Percentiles rank a stretch among this genome's conserved stretches.
These are phyloP conservation scores for Sinocyclocheilus anshuiensis DNA, from an alignment of 2,113 vertebrate genomes.

Conservation along the genomic window DNA sequence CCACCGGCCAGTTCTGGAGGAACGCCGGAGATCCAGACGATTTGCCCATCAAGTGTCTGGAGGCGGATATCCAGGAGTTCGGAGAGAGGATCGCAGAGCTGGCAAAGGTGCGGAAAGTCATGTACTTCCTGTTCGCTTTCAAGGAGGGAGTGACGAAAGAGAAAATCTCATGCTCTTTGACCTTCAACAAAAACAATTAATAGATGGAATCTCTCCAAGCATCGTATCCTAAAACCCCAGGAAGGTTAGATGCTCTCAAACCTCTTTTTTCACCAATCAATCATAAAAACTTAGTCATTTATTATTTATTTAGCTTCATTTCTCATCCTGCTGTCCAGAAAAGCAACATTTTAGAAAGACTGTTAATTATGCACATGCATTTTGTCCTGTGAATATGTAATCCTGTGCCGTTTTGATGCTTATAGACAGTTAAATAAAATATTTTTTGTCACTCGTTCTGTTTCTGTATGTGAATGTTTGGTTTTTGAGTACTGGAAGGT, in stretches of 20 bases:
- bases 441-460: too few species aligned
- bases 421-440: too few species aligned
- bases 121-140: conserved; percentile 91
- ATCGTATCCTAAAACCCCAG: not conserved
- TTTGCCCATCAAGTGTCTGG: conserved; percentile 79
- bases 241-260: not conserved
- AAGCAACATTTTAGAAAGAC: too few species aligned
- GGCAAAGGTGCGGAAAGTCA: conserved; percentile 90
- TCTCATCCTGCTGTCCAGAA: too few species aligned
- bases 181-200: conserved; percentile 73
- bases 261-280: too few species aligned
- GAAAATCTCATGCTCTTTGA: conserved; percentile 79
- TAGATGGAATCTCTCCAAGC: not conserved
- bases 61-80: conserved; percentile 91
- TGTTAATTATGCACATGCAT: too few species aligned
- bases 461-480: too few species aligned
- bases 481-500: too few species aligned
- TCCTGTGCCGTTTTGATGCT: too few species aligned
- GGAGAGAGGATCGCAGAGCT: conserved; percentile 89
- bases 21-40: conserved; percentile 69
- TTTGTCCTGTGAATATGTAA: too few species aligned
- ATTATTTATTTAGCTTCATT: too few species aligned
- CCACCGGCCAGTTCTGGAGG: conserved; percentile 87
- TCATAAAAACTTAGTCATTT: not conserved
- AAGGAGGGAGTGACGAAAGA: conserved; percentile 76